phyloP scores from a whole-genome alignment of 2,888 invertebrate genomes.

The Sipha maydis region DNA sequence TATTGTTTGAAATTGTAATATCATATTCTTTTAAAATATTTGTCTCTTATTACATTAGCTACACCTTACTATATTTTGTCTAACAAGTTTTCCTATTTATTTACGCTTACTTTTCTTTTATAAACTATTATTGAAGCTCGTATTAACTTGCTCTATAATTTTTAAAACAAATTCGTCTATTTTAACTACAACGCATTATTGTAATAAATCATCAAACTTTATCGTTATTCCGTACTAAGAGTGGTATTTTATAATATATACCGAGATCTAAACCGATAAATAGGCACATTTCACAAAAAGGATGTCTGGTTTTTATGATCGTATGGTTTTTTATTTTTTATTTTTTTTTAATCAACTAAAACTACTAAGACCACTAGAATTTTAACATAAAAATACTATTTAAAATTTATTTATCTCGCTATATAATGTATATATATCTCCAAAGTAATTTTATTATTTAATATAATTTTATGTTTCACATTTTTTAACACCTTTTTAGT shows the following conservation, averaged over 20 bases:
- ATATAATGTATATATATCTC: not conserved
- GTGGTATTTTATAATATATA: not conserved
- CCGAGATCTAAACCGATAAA: not conserved
- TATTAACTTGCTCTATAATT: too few species aligned
- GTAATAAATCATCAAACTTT: too few species aligned
- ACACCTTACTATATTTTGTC: too few species aligned
- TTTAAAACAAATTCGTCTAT: too few species aligned
- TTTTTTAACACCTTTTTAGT: not conserved
- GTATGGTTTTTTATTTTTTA: not conserved
- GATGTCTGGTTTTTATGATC: constrained; percentile 10
- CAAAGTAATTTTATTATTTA: constrained; percentile 4
- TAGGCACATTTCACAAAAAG: not conserved
- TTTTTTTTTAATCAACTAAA: not conserved
- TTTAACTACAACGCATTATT: not conserved
- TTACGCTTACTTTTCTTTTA: too few species aligned
- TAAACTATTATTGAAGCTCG: too few species aligned
- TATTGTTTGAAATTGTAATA: too few species aligned
- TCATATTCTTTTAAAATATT: too few species aligned
- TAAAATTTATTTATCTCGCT: not conserved
- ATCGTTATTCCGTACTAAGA: not conserved
- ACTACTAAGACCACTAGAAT: not conserved
- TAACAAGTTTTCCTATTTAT: too few species aligned
- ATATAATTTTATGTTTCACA: not conserved
- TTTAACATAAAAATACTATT: not conserved
- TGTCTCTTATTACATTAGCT: too few species aligned